A percentile compares a stretch with the other conserved stretches of the same genome.
These are phyloP conservation scores for fruit fly (Drosophila melanogaster) DNA, from an alignment of 1,140 invertebrate genomes.

Conservation along the genomic window Release_6_plus_ISO1_MT NT_033779.5:7820501-7821000, in stretches of 20 bases:
- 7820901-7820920: background rate
- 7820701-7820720: constrained; percentile 59
- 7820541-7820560: constrained; percentile 25
- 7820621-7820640: constrained; percentile 70
- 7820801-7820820: background rate
- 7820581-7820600: constrained; percentile 76
- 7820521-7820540: constrained; percentile 23
- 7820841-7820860: constrained; percentile 26
- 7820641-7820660: constrained; percentile 60
- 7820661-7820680: constrained; percentile 55
- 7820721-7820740: constrained; percentile 69
- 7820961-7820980: too few species aligned
- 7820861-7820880: background rate
- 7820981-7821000: too few species aligned
- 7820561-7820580: constrained; percentile 72
- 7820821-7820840: constrained; percentile 15
- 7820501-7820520: constrained; percentile 58
- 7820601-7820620: constrained; percentile 73
- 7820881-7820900: too few species aligned
- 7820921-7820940: too few species aligned
- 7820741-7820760: constrained; percentile 79
- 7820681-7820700: constrained; percentile 52
- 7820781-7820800: constrained; percentile 11
- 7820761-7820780: constrained; percentile 54
- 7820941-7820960: too few species aligned